Conservation (phyloP, 2,888 invertebrate species). For the Sycophila texana region DNA sequence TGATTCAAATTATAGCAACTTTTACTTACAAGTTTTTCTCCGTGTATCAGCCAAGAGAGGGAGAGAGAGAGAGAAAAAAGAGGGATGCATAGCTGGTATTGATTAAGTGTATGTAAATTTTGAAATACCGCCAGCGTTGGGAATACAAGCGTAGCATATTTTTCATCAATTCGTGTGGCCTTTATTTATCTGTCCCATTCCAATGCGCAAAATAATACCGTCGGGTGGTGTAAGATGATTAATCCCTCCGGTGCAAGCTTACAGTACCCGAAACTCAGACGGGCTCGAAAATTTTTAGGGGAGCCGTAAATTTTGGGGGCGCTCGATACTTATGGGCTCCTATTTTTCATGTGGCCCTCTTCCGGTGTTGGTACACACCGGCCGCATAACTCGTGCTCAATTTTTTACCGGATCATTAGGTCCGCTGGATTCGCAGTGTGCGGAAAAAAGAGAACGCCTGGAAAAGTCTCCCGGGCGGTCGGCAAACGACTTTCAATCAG, state of each 20-base stretch:
- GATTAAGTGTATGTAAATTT: too few species aligned
- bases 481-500: constrained; percentile 21
- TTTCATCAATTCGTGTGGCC: neutral
- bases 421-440: neutral
- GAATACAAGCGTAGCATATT: neutral
- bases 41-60: too few species aligned
- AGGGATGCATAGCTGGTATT: too few species aligned
- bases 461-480: neutral
- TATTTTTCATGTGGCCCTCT: neutral
- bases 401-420: constrained; percentile 22
- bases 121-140: too few species aligned
- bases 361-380: neutral
- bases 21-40: too few species aligned
- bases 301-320: neutral
- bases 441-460: neutral
- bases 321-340: constrained; percentile 3
- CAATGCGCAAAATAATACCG: neutral
- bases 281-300: neutral
- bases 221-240: neutral
- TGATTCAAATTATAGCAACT: too few species aligned
- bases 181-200: neutral
- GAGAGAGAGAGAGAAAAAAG: too few species aligned
- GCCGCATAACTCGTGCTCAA: constrained; percentile 1
- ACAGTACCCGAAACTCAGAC: neutral
- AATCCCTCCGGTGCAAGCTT: neutral